phyloP scores from a whole-genome alignment of 2,888 invertebrate genomes.

The Cheilosia pagana region DNA sequence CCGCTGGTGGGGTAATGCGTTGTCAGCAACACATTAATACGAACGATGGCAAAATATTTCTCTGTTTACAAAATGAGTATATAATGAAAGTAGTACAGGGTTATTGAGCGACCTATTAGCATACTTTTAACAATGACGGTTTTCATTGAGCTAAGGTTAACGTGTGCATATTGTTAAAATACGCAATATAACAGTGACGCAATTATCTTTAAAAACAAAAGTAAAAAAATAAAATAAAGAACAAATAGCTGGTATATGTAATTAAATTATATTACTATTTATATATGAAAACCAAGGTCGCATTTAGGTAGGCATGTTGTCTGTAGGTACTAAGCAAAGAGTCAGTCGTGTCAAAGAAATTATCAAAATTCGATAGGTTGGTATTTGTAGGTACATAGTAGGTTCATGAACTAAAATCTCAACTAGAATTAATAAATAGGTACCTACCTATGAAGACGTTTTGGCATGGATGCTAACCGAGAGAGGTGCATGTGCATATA shows the following conservation, averaged over 20 bases:
- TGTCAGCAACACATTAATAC: conserved; percentile 77
- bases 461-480: too few relatives aligned
- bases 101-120: conserved; percentile 82
- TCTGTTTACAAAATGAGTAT: conserved; percentile 74
- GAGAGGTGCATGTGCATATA: too few relatives aligned
- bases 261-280: background rate
- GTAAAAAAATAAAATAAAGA: background rate
- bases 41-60: conserved; percentile 74
- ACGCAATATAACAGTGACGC: conserved; percentile 45
- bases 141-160: conserved; percentile 81
- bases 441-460: too few relatives aligned
- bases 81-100: conserved; percentile 81
- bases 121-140: conserved; percentile 81
- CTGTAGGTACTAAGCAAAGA: too few relatives aligned
- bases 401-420: too few relatives aligned
- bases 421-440: too few relatives aligned
- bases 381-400: too few relatives aligned
- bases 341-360: too few relatives aligned
- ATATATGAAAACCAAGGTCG: background rate
- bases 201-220: conserved; percentile 20
- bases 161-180: conserved; percentile 73
- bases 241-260: conserved; percentile 10
- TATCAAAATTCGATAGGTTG: too few relatives aligned
- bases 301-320: too few relatives aligned
- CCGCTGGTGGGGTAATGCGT: conserved; percentile 75